Evolutionary conservation across 2,113 vertebrate genomes (phyloP).

Genomic region (Casuarius casuarius): DNA sequence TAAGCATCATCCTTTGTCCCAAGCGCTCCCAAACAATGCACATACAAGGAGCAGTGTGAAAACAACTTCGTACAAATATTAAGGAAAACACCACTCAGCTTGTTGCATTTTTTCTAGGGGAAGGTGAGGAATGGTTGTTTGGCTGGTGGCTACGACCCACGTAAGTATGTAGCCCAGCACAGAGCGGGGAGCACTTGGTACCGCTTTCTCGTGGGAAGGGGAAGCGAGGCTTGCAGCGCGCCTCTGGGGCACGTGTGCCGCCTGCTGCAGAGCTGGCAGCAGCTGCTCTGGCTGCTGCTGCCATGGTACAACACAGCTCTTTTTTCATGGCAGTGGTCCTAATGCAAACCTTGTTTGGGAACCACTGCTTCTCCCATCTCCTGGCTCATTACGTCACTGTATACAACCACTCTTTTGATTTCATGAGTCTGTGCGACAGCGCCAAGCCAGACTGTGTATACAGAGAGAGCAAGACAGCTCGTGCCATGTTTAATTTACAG

Average conservation of each 20-base stretch:
- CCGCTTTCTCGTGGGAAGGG: background rate
- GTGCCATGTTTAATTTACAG: constrained; percentile 2
- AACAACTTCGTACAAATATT: background rate
- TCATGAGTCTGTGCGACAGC: background rate
- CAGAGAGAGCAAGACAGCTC: background rate
- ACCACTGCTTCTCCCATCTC: background rate
- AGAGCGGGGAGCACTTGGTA: background rate
- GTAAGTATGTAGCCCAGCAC: background rate
- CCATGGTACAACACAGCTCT: background rate
- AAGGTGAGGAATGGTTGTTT: background rate
- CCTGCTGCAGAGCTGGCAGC: background rate
- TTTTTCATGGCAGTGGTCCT: background rate
- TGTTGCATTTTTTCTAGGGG: background rate
- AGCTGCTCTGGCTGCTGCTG: background rate
- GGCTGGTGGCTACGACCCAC: background rate
- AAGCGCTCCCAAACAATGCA: background rate
- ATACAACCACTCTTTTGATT: background rate
- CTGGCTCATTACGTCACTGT: background rate
- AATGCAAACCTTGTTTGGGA: background rate
- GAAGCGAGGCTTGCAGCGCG: background rate
- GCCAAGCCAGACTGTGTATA: background rate
- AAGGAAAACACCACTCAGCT: background rate
- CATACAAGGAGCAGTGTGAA: background rate
- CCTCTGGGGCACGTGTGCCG: no score
- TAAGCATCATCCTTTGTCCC: background rate